Evolutionary conservation across 2,797 vertebrate genomes (phyloP).

Genomic region (Ambastaia sidthimunki): DNA sequence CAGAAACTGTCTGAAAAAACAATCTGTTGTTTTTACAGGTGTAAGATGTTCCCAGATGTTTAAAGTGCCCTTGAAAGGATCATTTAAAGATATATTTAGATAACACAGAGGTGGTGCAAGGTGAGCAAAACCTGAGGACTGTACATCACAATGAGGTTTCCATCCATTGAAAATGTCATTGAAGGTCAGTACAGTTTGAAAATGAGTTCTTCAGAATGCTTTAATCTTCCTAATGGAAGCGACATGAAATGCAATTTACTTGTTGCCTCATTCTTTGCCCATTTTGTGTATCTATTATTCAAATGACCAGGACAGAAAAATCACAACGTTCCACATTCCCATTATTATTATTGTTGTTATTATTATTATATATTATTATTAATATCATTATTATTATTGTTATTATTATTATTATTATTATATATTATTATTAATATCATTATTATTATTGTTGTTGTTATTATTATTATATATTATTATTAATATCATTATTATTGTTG

Average conservation of each 20-base stretch:
- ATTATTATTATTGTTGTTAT: constrained; percentile 26
- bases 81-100: constrained; percentile 13
- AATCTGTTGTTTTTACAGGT: constrained; percentile 13
- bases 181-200: constrained; percentile 19
- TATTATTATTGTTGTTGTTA: too few relatives aligned
- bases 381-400: too few relatives aligned
- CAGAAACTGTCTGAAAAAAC: not conserved
- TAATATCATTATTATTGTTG: too few relatives aligned
- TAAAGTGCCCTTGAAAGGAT: constrained; percentile 15
- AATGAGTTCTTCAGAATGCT: constrained; percentile 32
- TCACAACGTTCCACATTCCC: constrained; percentile 41
- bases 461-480: too few relatives aligned
- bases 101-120: not conserved
- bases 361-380: too few relatives aligned
- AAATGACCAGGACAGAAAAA: constrained; percentile 45
- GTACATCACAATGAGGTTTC: not conserved
- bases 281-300: constrained; percentile 55
- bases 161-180: not conserved
- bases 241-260: constrained; percentile 38
- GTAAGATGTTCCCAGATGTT: constrained; percentile 13
- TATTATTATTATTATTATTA: too few relatives aligned
- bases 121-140: constrained; percentile 15
- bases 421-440: too few relatives aligned
- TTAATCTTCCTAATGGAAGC: constrained; percentile 55
- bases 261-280: constrained; percentile 37